Conservation (phyloP, 2,797 vertebrate genomes). For the Enteromius thamalakanensis region DNA sequence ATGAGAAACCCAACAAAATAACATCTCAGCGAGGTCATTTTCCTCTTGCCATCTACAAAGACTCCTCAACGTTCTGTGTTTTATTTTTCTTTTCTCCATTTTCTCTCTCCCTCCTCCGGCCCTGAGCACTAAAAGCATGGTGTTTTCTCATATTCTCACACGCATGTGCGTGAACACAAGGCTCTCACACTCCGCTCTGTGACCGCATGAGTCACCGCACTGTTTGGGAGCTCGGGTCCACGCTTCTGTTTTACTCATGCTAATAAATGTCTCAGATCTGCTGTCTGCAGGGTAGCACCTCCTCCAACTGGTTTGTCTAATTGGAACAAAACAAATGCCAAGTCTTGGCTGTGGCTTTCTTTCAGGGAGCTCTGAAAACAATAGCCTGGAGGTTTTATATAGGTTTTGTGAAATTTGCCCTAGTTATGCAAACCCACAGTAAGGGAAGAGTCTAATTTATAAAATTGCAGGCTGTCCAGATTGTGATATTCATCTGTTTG, state of each 20-base stretch:
- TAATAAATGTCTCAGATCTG: conserved; percentile 42
- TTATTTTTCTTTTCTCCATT: not conserved
- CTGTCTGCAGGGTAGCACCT: conserved; percentile 43
- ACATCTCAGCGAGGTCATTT: not conserved
- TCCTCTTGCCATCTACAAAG: not conserved
- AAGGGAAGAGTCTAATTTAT: conserved; percentile 18
- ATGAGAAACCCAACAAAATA: not conserved
- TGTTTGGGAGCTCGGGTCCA: conserved; percentile 20
- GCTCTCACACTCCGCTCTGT: conserved; percentile 12
- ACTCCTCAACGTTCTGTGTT: not conserved
- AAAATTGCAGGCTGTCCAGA: conserved; percentile 22
- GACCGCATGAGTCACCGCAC: conserved; percentile 43
- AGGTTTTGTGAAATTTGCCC: conserved; percentile 31
- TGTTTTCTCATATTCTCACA: conserved; percentile 25
- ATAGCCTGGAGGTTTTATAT: conserved; percentile 23
- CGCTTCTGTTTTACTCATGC: conserved; percentile 40
- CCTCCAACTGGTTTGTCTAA: conserved; percentile 45
- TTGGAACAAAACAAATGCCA: conserved; percentile 50
- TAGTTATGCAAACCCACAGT: conserved; percentile 18
- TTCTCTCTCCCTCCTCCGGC: not conserved
- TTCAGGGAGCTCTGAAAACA: conserved; percentile 12
- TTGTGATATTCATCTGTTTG: conserved; percentile 46
- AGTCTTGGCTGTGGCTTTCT: conserved; percentile 20
- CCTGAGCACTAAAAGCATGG: not conserved
- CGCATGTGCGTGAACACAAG: conserved; percentile 28